phyloP scores from a whole-genome alignment of 2,888 invertebrate genomes.

The Erannis defoliaria region DNA sequence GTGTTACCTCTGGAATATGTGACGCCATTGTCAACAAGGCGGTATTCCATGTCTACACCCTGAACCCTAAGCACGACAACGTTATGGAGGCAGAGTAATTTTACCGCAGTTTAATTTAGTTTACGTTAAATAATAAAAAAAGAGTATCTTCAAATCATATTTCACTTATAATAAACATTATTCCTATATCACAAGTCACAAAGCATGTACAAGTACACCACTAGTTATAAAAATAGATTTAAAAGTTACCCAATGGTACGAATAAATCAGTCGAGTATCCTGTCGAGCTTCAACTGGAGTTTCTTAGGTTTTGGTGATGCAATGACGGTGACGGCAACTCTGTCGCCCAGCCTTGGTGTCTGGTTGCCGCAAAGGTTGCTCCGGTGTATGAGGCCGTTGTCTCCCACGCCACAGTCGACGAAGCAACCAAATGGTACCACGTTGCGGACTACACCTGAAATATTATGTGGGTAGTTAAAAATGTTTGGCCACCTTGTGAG shows the following conservation, averaged over 20 bases:
- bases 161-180: slow-evolving; percentile 18
- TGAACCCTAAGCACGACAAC: slow-evolving; percentile 66
- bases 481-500: too few relatives aligned
- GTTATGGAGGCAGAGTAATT: slow-evolving; percentile 71
- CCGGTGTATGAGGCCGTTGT: slow-evolving; percentile 89
- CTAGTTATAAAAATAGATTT: slow-evolving; percentile 3
- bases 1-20: slow-evolving; percentile 80
- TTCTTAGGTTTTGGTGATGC: slow-evolving; percentile 86
- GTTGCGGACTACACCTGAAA: slow-evolving; percentile 92
- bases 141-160: slow-evolving; percentile 1
- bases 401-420: slow-evolving; percentile 93
- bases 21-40: slow-evolving; percentile 83
- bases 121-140: slow-evolving; percentile 17
- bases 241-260: slow-evolving; percentile 35
- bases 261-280: slow-evolving; percentile 66
- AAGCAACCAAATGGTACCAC: slow-evolving; percentile 97
- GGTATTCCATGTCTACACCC: slow-evolving; percentile 70
- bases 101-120: slow-evolving; percentile 10
- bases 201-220: background rate
- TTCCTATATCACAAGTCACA: background rate
- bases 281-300: slow-evolving; percentile 84
- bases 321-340: slow-evolving; percentile 89
- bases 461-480: background rate
- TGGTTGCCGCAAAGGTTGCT: slow-evolving; percentile 85
- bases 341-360: slow-evolving; percentile 88